These are phyloP conservation scores for Drosophila miranda DNA, from an alignment of 1,140 invertebrate species.

Conservation along the genomic window DNA sequence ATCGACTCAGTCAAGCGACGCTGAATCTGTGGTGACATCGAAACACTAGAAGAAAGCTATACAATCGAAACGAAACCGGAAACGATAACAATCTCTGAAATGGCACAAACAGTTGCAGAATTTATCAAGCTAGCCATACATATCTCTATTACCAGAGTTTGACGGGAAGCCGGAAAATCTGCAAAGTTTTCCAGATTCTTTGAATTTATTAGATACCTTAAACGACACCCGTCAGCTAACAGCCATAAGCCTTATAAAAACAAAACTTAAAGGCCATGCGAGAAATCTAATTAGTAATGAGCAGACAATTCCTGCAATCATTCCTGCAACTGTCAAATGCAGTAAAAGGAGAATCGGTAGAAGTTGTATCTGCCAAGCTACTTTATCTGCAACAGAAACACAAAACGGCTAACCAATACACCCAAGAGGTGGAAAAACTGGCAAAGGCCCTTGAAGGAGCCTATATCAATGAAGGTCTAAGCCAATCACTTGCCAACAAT, in stretches of 20 bases:
- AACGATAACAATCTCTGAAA: not conserved
- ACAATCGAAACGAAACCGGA: too few species aligned
- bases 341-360: slow-evolving; percentile 8
- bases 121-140: not conserved
- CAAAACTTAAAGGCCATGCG: not conserved
- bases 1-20: too few species aligned
- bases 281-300: slow-evolving; percentile 7
- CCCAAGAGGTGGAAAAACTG: too few species aligned
- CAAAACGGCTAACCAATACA: not conserved
- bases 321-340: not conserved
- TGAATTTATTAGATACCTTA: slow-evolving; percentile 2
- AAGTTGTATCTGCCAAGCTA: slow-evolving; percentile 8
- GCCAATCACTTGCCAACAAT: too few species aligned
- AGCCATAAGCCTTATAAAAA: not conserved
- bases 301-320: not conserved
- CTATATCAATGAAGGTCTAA: too few species aligned
- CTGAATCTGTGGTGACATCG: too few species aligned
- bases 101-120: not conserved
- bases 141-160: slow-evolving; percentile 6
- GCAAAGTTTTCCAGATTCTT: too few species aligned
- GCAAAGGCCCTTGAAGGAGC: too few species aligned
- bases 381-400: slow-evolving; percentile 2
- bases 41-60: too few species aligned
- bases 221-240: not conserved
- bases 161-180: too few species aligned